A percentile compares a stretch with the other conserved stretches of the same genome.
These are phyloP conservation scores for Oryzias melastigma DNA, from an alignment of 2,113 vertebrate species.

Conservation along the genomic window DNA sequence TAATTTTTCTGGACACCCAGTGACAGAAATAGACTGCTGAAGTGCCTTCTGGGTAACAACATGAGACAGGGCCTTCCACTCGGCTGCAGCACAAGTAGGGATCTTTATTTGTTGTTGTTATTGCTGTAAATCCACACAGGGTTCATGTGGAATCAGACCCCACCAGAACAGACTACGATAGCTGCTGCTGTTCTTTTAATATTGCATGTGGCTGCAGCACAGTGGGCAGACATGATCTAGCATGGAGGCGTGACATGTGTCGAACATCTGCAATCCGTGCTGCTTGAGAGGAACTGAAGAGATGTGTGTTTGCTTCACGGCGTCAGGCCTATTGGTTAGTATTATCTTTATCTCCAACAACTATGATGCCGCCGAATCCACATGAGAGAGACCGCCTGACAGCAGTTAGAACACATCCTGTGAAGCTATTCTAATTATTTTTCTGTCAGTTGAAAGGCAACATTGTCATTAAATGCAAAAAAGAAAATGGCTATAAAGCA, in stretches of 20 bases:
- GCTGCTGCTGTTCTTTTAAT: slow-evolving; percentile 31
- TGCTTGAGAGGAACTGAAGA: background rate
- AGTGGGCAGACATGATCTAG: slow-evolving; percentile 16
- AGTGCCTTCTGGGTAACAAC: slow-evolving; percentile 56
- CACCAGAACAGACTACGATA: slow-evolving; percentile 33
- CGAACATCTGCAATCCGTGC: slow-evolving; percentile 3
- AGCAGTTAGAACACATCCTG: too few species aligned
- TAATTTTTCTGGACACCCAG: slow-evolving; percentile 49
- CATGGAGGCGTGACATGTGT: background rate
- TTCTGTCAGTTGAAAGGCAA: too few species aligned
- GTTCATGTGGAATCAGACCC: slow-evolving; percentile 18
- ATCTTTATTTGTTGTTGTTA: slow-evolving; percentile 26
- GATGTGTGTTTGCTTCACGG: too few species aligned
- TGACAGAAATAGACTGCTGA: slow-evolving; percentile 51
- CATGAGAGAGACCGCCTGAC: too few species aligned
- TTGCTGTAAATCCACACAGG: slow-evolving; percentile 25
- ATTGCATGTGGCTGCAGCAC: slow-evolving; percentile 2
- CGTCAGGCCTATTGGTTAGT: too few species aligned
- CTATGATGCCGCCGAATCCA: too few species aligned
- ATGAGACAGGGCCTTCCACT: slow-evolving; percentile 39
- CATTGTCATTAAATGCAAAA: too few species aligned
- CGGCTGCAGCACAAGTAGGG: slow-evolving; percentile 19
- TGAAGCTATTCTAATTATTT: too few species aligned
- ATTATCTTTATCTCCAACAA: too few species aligned
- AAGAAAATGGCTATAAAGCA: too few species aligned